A percentile compares a stretch with the other conserved stretches of the same genome.
Conservation (phyloP, 2,797 vertebrate species). For the Pseudochirops cupreus region DNA sequence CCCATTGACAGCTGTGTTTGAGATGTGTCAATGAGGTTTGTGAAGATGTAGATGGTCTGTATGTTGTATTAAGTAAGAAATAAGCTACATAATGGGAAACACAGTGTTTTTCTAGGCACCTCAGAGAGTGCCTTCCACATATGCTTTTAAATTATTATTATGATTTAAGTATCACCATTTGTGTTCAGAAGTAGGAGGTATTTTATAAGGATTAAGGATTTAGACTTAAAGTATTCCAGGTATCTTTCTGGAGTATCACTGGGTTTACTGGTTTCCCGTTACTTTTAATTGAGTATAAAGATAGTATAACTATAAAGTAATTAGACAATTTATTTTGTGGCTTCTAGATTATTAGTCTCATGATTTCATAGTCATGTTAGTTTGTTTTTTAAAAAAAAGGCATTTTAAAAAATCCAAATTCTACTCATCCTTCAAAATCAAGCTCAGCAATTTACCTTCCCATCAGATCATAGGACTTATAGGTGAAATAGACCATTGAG, state of each 20-base stretch:
- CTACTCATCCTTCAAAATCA: not conserved
- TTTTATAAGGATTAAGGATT: not conserved
- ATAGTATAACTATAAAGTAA: not conserved
- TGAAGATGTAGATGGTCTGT: not conserved
- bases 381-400: not conserved
- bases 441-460: not conserved
- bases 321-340: not conserved
- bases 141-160: not conserved
- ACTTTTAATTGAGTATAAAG: not conserved
- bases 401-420: not conserved
- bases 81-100: not conserved
- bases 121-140: not conserved
- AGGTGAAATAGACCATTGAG: not conserved
- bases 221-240: not conserved
- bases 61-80: not conserved
- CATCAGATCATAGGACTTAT: not conserved
- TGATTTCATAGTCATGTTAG: not conserved
- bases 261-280: not conserved
- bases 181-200: not conserved
- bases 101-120: not conserved
- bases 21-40: not conserved
- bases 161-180: not conserved
- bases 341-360: not conserved
- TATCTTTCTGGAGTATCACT: not conserved
- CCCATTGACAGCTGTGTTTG: not conserved